Percentiles rank a stretch among this genome's conserved stretches.
Evolutionary conservation across 2,797 vertebrate species (phyloP).

Genomic region (Gobionotothen gibberifrons): DNA sequence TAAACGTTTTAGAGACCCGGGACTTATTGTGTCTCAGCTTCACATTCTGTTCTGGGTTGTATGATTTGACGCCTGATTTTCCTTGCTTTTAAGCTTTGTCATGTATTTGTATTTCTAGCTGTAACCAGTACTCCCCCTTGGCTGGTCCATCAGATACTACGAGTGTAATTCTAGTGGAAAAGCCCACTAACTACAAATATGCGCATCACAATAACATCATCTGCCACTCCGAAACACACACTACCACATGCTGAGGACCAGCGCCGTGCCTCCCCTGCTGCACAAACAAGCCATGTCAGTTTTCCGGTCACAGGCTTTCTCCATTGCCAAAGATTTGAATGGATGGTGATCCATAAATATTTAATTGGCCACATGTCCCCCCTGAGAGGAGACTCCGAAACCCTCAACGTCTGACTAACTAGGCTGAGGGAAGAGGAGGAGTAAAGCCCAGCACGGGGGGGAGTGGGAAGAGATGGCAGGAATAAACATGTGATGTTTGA

Average conservation of each 20-base stretch:
- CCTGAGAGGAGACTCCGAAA: constrained; percentile 43
- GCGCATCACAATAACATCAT: constrained; percentile 49
- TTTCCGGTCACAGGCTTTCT: constrained; percentile 68
- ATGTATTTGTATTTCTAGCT: background rate
- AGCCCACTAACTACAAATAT: constrained; percentile 40
- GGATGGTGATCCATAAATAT: constrained; percentile 80
- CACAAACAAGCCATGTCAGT: constrained; percentile 69
- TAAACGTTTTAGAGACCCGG: background rate
- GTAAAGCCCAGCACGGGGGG: background rate
- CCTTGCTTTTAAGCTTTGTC: background rate
- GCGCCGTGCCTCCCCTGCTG: constrained; percentile 49
- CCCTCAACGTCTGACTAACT: constrained; percentile 64
- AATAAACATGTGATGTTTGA: constrained; percentile 22
- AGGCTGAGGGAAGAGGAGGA: constrained; percentile 32
- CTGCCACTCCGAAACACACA: constrained; percentile 33
- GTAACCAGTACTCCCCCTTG: background rate
- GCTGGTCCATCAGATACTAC: constrained; percentile 33
- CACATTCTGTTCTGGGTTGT: background rate
- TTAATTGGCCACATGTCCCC: constrained; percentile 67
- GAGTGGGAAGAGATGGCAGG: constrained; percentile 21
- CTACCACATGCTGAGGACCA: constrained; percentile 51
- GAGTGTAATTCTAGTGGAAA: constrained; percentile 23
- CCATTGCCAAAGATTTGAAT: constrained; percentile 70
- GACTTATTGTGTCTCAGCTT: background rate
- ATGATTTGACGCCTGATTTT: background rate